Conservation (phyloP, 2,888 invertebrate genomes). For the Eristalinus aeneus region DNA sequence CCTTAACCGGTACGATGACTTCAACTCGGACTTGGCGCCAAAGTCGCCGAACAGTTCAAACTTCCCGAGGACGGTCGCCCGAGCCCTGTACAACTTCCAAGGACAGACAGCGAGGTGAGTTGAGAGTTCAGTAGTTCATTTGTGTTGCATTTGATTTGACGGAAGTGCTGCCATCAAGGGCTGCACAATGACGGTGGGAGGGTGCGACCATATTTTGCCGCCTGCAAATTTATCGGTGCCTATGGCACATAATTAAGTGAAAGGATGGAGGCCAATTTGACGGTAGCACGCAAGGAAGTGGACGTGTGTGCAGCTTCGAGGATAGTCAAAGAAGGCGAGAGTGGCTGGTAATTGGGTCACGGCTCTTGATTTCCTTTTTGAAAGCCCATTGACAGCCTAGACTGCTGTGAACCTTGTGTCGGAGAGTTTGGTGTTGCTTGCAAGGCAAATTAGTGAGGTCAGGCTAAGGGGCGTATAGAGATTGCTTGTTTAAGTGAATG, state of each 20-base stretch:
- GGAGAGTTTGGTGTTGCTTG: neutral
- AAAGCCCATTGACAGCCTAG: neutral
- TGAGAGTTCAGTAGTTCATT: neutral
- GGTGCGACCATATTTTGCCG: neutral
- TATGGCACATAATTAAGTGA: neutral
- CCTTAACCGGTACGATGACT: conserved; percentile 95
- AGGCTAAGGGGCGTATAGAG: neutral
- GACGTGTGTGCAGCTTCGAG: neutral
- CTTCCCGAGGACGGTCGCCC: conserved; percentile 87
- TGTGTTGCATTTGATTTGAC: neutral
- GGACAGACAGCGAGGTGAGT: conserved; percentile 86
- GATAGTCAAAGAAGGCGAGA: neutral
- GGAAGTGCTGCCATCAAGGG: neutral
- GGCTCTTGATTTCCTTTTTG: neutral
- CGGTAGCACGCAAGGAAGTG: neutral
- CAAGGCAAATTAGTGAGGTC: neutral
- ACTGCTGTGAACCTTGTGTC: neutral
- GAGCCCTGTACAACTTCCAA: conserved; percentile 94
- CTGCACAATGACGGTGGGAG: neutral
- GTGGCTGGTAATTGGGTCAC: neutral
- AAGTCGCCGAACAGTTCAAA: conserved; percentile 75
- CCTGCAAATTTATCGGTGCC: neutral
- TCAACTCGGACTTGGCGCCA: conserved; percentile 85
- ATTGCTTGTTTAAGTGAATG: too few relatives aligned
- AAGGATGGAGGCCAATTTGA: conserved; percentile 12